Percentiles rank a stretch among this genome's conserved stretches.
phyloP scores from a whole-genome alignment of 2,888 invertebrate genomes.

The Ochropacha duplaris region DNA sequence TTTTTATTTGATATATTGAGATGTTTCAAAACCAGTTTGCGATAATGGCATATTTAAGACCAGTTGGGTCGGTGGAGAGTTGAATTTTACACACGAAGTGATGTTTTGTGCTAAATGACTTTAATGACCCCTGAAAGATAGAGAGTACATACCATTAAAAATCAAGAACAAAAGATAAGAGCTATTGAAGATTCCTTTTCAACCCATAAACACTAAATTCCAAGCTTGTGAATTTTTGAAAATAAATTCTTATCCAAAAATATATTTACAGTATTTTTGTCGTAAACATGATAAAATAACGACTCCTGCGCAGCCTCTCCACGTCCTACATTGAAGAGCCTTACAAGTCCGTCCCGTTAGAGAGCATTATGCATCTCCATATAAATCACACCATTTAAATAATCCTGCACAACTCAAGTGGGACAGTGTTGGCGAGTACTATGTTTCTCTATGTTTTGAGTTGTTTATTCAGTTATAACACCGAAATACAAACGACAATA shows the following conservation, averaged over 20 bases:
- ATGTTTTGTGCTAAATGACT: neutral
- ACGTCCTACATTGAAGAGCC: slow-evolving; percentile 42
- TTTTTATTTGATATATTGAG: neutral
- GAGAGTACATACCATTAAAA: neutral
- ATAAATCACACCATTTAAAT: slow-evolving; percentile 12
- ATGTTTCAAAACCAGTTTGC: neutral
- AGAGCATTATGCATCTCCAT: slow-evolving; percentile 23
- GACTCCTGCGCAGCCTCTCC: slow-evolving; percentile 36
- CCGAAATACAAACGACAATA: no score
- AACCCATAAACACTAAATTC: neutral
- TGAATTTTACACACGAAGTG: neutral
- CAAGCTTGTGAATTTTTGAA: neutral
- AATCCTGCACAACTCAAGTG: neutral
- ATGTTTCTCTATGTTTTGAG: no score
- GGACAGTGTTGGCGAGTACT: neutral
- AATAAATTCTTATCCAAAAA: neutral
- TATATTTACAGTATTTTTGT: neutral
- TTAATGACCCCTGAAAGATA: neutral
- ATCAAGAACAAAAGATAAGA: neutral
- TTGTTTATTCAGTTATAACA: no score
- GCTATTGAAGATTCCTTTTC: no score
- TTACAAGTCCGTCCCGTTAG: slow-evolving; percentile 51
- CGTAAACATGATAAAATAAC: slow-evolving; percentile 42
- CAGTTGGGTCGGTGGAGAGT: neutral
- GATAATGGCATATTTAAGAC: neutral